Conservation (phyloP, 2,113 vertebrate genomes). For the Thermophis baileyi region DNA sequence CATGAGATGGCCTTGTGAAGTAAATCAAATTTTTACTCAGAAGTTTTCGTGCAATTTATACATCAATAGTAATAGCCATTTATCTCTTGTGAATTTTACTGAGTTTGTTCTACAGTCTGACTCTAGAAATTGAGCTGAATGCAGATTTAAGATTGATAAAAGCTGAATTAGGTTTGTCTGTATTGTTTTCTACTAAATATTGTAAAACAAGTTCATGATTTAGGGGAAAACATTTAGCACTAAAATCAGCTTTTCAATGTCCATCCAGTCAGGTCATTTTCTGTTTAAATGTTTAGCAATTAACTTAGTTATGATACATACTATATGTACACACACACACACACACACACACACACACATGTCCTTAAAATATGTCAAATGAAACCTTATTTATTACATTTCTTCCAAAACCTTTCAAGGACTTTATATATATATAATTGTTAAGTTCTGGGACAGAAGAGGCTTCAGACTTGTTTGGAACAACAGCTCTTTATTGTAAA, state of each 20-base stretch:
- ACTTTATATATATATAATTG: not conserved
- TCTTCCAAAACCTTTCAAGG: not conserved
- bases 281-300: not conserved
- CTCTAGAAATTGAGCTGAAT: not conserved
- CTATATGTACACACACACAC: no score
- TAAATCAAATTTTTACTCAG: not conserved
- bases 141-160: not conserved
- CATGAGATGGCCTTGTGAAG: not conserved
- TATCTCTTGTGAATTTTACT: not conserved
- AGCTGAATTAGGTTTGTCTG: not conserved
- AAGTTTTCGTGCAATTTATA: not conserved
- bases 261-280: not conserved
- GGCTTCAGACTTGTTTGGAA: no score
- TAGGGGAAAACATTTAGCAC: not conserved
- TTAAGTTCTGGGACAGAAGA: no score
- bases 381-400: not conserved
- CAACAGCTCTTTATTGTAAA: no score
- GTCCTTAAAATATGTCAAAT: not conserved
- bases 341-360: no score
- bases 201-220: not conserved
- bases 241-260: not conserved
- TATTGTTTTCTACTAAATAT: not conserved
- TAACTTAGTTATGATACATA: not conserved
- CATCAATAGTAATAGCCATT: not conserved
- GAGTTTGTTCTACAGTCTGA: not conserved